Conservation (phyloP, 2,113 vertebrate genomes). For the Pyxicephalus adspersus region DNA sequence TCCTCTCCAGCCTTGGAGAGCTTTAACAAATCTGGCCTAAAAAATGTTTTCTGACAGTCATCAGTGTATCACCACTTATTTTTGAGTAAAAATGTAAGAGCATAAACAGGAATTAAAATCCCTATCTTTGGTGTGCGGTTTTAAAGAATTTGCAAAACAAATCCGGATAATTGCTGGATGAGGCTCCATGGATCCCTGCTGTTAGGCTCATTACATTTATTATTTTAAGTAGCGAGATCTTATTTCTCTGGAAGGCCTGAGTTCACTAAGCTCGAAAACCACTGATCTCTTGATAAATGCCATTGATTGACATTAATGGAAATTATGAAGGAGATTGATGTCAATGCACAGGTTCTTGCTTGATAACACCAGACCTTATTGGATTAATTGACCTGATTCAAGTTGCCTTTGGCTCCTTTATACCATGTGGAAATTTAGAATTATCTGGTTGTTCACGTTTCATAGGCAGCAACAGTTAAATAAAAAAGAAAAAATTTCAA, state of each 20-base stretch:
- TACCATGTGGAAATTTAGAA: neutral
- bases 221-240: slow-evolving; percentile 27
- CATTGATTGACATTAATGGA: slow-evolving; percentile 33
- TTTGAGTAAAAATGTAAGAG: no score
- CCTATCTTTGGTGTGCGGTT: neutral
- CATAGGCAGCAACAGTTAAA: no score
- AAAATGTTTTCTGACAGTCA: no score
- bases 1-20: no score
- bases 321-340: neutral
- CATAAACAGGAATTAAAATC: no score
- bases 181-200: neutral
- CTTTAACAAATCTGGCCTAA: no score
- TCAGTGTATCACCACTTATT: no score
- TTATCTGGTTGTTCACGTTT: no score
- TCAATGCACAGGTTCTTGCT: neutral
- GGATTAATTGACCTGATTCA: slow-evolving; percentile 5
- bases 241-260: neutral
- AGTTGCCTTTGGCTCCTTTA: neutral
- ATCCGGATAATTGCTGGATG: neutral
- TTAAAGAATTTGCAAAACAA: slow-evolving; percentile 2
- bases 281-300: slow-evolving; percentile 10
- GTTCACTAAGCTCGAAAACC: neutral
- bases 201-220: slow-evolving; percentile 4
- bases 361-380: neutral
- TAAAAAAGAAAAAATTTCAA: no score